Evolutionary conservation across 2,797 vertebrate species (phyloP), one percentile per base, ranked within the genome.

Genomic region (Sebastiscus albofasciatus): DNA sequence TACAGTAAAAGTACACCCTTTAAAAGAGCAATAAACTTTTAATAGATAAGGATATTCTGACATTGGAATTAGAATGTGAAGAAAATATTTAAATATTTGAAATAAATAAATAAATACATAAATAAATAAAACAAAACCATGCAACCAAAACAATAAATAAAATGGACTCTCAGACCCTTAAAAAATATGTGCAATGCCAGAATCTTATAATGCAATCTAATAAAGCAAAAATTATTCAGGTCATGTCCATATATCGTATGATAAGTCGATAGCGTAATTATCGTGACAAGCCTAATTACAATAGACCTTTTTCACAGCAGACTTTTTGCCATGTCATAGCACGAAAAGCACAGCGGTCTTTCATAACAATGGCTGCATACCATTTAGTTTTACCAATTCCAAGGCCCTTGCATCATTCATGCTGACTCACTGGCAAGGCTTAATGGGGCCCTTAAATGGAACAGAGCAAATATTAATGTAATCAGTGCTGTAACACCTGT

Each of bases 401-500:
- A 34, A 58, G 46, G 31, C 49, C 42, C 5, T 70, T 26, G 33
- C 5, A 42, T 31, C 49, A 12, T 61, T 27, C 34, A 29, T 24
- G 27, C 14, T 58, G 52, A 13, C 70, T 77, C 14, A 31, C 29
- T 67, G 42, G 42, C 42, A 39, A 13, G 36, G 36, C 13, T 39
- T 39, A 39, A 10, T 39, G 13, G 36, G 36, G 14, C 36, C 36
- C 11, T 36, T 36, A 36, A 36, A 36, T 12, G 11, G 34, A 36
- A 36, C 34, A 36, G 34, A 36, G 34, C 14, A 13, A 39, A 39
- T 14, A 39, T 39, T 39, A 39, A 61, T 71, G 49, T 55, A 75
- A 82, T 72, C 70, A 64, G 46, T 18, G n/a, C 24, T 67, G 8
- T 67, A 62, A 46, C 42, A 83, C 42, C 67, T 29, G 66, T 36